Percentiles rank a stretch among this genome's conserved stretches.
phyloP scores from a whole-genome alignment of 1,140 invertebrate species.

The Limonius californicus region DNA sequence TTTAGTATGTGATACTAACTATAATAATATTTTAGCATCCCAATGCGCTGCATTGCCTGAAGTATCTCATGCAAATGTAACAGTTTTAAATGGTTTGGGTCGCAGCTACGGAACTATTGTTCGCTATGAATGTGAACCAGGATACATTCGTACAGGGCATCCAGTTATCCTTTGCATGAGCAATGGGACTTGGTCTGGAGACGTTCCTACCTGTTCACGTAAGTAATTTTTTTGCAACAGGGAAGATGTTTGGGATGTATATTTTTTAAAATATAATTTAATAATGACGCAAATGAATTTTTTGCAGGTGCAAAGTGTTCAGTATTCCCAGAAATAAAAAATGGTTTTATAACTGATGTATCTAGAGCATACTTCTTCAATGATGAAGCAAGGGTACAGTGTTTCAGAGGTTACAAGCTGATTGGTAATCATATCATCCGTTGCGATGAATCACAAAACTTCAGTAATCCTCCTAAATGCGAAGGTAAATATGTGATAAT shows the following conservation, averaged over 20 bases:
- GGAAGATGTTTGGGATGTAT: too few relatives aligned
- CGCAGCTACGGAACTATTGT: slow-evolving; percentile 94
- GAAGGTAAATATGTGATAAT: slow-evolving; percentile 61
- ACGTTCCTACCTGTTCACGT: slow-evolving; percentile 84
- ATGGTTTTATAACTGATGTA: slow-evolving; percentile 78
- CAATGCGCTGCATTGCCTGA: slow-evolving; percentile 88
- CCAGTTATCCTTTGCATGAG: slow-evolving; percentile 92
- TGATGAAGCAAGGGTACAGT: slow-evolving; percentile 89
- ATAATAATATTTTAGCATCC: slow-evolving; percentile 60
- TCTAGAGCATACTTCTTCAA: slow-evolving; percentile 76
- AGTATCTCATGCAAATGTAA: slow-evolving; percentile 82
- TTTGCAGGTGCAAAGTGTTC: slow-evolving; percentile 71
- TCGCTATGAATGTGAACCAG: slow-evolving; percentile 89
- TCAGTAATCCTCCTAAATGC: slow-evolving; percentile 80
- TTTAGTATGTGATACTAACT: too few relatives aligned
- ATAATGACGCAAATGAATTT: background rate
- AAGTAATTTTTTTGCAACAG: slow-evolving; percentile 40
- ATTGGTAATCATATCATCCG: slow-evolving; percentile 82
- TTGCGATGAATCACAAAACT: slow-evolving; percentile 81
- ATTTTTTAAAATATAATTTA: too few relatives aligned
- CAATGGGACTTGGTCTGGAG: slow-evolving; percentile 93
- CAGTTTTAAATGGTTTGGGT: slow-evolving; percentile 87
- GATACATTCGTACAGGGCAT: slow-evolving; percentile 83
- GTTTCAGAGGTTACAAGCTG: slow-evolving; percentile 83
- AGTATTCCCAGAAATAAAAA: slow-evolving; percentile 76